These are phyloP conservation scores for Cosmorhoe ocellata DNA, from an alignment of 2,888 invertebrate genomes.

Conservation along the genomic window DNA sequence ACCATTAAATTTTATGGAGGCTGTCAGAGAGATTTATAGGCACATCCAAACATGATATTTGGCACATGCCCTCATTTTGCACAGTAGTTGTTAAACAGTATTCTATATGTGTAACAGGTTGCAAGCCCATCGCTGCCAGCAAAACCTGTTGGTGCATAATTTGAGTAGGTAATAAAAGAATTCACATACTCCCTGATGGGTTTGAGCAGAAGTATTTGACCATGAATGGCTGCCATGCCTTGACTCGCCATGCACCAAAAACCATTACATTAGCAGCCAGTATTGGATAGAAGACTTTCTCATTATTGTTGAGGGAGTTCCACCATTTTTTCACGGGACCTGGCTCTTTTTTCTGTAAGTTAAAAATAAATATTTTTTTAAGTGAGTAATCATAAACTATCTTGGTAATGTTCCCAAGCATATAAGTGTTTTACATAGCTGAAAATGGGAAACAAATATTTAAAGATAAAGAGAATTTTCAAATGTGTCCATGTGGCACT, in stretches of 20 bases:
- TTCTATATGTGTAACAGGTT: no score
- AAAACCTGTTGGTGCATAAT: no score
- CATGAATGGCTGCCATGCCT: conserved; percentile 87
- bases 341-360: conserved; percentile 58
- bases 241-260: conserved; percentile 91
- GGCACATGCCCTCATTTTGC: no score
- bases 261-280: conserved; percentile 90
- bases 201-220: conserved; percentile 92
- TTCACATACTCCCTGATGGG: conserved; percentile 87
- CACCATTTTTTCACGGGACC: conserved; percentile 85
- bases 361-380: not conserved
- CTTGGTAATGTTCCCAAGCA: no score
- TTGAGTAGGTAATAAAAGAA: not conserved
- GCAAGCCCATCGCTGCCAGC: no score
- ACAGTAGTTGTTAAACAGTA: no score
- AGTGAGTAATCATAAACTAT: no score
- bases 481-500: conserved; percentile 4
- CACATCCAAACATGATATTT: no score
- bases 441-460: no score
- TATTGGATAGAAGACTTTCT: conserved; percentile 91
- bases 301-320: conserved; percentile 87
- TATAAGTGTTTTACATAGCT: not conserved
- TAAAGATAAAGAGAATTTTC: no score
- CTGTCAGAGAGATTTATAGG: no score
- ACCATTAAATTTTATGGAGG: no score